Conservation (phyloP, 2,113 vertebrate species). For the Aix galericulata region DNA sequence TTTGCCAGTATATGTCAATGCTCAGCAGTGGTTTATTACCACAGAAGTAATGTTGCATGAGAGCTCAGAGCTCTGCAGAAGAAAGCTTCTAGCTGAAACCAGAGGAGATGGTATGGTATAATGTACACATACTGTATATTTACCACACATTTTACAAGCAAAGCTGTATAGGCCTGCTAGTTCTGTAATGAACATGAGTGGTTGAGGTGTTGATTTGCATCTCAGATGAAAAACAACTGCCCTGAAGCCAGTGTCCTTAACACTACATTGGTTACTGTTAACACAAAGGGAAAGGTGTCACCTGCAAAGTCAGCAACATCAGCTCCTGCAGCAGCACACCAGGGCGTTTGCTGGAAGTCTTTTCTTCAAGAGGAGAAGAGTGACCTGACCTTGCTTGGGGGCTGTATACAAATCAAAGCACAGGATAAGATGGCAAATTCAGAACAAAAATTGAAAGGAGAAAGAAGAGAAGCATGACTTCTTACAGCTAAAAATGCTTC, state of each 20-base stretch:
- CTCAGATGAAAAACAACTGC: background rate
- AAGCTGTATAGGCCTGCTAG: background rate
- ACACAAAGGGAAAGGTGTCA: background rate
- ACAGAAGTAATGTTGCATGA: background rate
- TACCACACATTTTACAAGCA: background rate
- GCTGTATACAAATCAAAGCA: background rate
- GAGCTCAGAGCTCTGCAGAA: background rate
- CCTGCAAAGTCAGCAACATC: slow-evolving; percentile 11
- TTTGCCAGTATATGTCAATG: background rate
- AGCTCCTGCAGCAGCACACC: background rate
- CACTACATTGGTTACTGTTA: background rate
- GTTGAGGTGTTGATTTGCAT: background rate
- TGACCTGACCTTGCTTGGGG: slow-evolving; percentile 12
- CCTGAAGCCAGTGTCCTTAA: background rate
- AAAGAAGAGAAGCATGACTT: background rate
- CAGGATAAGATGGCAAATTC: background rate
- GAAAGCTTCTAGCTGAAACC: background rate
- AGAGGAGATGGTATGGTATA: background rate
- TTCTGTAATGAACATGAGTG: background rate
- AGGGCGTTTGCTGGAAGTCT: background rate
- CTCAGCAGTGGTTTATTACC: background rate
- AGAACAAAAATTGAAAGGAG: slow-evolving; percentile 29
- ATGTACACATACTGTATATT: background rate
- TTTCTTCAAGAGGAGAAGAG: background rate
- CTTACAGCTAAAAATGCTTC: background rate